Percentiles rank a stretch among this genome's conserved stretches.
Conservation (phyloP, 2,888 invertebrate genomes). For the Philaethria dido region DNA sequence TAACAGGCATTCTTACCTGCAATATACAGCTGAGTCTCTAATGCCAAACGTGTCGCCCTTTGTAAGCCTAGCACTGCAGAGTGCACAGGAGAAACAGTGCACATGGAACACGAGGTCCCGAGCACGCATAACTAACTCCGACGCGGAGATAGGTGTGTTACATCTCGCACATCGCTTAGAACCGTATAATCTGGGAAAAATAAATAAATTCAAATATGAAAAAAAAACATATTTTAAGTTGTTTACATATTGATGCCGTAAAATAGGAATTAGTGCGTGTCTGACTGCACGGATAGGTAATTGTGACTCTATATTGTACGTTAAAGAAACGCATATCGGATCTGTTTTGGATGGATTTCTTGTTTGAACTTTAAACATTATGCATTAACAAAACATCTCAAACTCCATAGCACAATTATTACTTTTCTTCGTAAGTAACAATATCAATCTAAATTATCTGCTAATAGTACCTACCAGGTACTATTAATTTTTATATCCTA, state of each 20-base stretch:
- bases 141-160: slow-evolving; percentile 93
- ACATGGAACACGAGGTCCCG: slow-evolving; percentile 97
- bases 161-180: slow-evolving; percentile 95
- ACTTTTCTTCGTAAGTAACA: no score
- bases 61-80: slow-evolving; percentile 93
- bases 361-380: no score
- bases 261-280: not conserved
- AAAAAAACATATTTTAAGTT: not conserved
- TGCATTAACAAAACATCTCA: no score
- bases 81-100: slow-evolving; percentile 96
- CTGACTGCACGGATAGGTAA: not conserved
- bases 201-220: not conserved
- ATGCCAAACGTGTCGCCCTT: slow-evolving; percentile 98
- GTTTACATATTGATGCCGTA: not conserved
- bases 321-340: no score
- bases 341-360: no score
- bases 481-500: no score
- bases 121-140: slow-evolving; percentile 97
- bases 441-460: no score
- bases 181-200: slow-evolving; percentile 90
- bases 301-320: no score
- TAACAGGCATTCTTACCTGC: slow-evolving; percentile 84
- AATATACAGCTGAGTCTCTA: slow-evolving; percentile 93
- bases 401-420: no score
- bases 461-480: no score